Evolutionary conservation across 2,888 invertebrate species (phyloP), one percentile per base, ranked within the genome.

Genomic region (Drosophila emarginata): DNA sequence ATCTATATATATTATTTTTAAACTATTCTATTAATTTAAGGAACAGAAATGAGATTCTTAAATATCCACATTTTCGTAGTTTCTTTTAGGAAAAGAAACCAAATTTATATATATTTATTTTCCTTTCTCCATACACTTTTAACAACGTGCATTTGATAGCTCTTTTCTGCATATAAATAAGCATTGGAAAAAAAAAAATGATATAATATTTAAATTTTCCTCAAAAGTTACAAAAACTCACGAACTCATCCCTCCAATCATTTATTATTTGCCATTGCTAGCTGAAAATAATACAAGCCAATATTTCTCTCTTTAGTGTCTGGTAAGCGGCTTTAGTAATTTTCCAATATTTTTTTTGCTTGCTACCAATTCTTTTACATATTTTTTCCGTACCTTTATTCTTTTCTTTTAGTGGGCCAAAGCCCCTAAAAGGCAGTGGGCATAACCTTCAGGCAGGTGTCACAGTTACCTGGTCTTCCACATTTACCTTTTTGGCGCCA

Each of bases 311-410:
- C 72, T 60, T 59, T 54, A 63, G 56, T 15, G 6, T 9, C 45
- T 45, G 45, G 63, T 87, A 85, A 89, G 82, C 87, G 66, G 84
- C 78, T 89, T 89, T 89, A 90, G 89, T 89, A 89, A 89, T 88
- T 83, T 80, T 80, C 45, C 61, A 74, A 67, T 59, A 72, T 73
- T 75, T 72, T n/a, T n/a, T n/a, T n/a, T n/a, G n/a, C n/a, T 69
- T 53, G 23, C 54, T 54, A 28, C 51, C 70, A 50, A 36, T 50
- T 66, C 59, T 36, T 45, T 56, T 64, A 54, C 65, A 32, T 32
- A 32, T 32, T 71, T 58, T 63, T 72, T 37, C 45, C 51, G 51
- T 61, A 18, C 32, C 28, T 51, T 61, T 64, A 64, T 54, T 45
- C 28, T 28, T 28, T 28, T 6, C 5, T 28, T 28, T 64, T 59